Conservation (phyloP, 2,113 vertebrate species). For the Cephalopholis sonnerati region DNA sequence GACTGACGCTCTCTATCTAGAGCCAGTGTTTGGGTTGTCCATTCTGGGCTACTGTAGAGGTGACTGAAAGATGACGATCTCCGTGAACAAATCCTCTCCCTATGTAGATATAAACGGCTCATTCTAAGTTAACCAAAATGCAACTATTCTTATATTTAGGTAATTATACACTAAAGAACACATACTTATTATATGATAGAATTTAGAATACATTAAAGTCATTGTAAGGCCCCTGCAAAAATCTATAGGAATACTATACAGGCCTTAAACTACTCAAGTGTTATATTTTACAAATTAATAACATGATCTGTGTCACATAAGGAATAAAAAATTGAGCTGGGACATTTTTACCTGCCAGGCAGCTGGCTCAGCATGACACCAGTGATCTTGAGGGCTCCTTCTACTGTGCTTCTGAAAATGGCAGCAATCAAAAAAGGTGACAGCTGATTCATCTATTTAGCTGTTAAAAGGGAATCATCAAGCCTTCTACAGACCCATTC, state of each 20-base stretch:
- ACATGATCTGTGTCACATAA: too few species aligned
- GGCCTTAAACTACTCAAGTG: neutral
- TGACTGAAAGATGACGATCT: too few species aligned
- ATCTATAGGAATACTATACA: neutral
- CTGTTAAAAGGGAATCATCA: constrained; percentile 28
- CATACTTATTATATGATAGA: too few species aligned
- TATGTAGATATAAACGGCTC: too few species aligned
- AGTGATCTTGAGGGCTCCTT: constrained; percentile 1
- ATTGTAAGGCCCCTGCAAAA: neutral
- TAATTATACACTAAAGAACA: too few species aligned
- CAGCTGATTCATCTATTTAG: constrained; percentile 11
- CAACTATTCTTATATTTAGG: too few species aligned
- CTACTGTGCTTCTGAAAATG: constrained; percentile 8
- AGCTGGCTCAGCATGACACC: constrained; percentile 6
- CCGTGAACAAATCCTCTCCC: too few species aligned
- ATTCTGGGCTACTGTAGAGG: too few species aligned
- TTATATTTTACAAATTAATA: too few species aligned
- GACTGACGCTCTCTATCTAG: too few species aligned
- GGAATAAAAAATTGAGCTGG: neutral
- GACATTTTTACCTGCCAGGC: neutral
- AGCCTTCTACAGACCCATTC: neutral
- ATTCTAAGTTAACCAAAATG: neutral
- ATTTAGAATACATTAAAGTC: neutral
- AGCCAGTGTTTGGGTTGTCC: too few species aligned
- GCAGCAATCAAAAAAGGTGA: constrained; percentile 21